phyloP scores from a whole-genome alignment of 2,113 vertebrate genomes.

The Callipepla californica region DNA sequence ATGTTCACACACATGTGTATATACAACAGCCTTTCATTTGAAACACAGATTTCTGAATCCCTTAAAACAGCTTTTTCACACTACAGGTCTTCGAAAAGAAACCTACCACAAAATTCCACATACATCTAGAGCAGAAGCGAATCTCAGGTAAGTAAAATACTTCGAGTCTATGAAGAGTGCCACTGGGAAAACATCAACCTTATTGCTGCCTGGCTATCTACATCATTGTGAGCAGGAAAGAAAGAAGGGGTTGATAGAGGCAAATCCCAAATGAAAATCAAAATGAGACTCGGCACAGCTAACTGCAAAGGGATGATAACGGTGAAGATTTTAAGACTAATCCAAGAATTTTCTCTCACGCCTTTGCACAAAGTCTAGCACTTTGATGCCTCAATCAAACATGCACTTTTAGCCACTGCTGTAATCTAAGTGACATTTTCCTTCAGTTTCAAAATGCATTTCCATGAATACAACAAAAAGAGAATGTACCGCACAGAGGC shows the following conservation, averaged over 20 bases:
- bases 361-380: neutral
- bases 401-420: neutral
- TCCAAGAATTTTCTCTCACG: neutral
- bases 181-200: neutral
- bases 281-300: neutral
- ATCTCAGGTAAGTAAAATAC: no score
- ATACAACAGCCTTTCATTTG: neutral
- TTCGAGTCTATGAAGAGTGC: neutral
- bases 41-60: neutral
- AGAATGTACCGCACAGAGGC: neutral
- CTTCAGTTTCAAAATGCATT: conserved; percentile 24
- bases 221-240: neutral
- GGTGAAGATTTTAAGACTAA: neutral
- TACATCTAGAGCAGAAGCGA: no score
- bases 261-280: neutral
- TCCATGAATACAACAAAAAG: conserved; percentile 4
- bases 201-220: neutral
- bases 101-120: no score
- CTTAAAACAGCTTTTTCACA: no score
- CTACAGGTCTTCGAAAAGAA: no score
- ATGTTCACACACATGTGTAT: neutral
- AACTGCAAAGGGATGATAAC: neutral
- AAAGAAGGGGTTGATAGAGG: neutral
- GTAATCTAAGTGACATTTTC: neutral
- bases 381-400: conserved; percentile 1